Percentiles rank a stretch among this genome's conserved stretches.
Conservation (phyloP, 2,797 vertebrate species). For the Hylomyscus alleni region DNA sequence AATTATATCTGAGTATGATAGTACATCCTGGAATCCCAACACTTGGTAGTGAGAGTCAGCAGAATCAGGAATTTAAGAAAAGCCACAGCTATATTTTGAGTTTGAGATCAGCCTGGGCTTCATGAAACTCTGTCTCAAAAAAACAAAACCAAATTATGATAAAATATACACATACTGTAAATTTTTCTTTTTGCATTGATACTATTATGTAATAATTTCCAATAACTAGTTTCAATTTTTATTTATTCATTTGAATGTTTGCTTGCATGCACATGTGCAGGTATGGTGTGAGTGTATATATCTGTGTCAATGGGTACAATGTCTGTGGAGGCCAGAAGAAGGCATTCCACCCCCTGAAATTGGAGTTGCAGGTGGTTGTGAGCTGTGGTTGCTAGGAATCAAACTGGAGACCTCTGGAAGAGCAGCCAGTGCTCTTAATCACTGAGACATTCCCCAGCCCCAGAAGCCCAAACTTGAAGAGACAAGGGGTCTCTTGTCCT, state of each 20-base stretch:
- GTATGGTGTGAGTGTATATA: not conserved
- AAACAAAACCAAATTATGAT: not conserved
- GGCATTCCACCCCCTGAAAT: not conserved
- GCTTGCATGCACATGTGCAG: not conserved
- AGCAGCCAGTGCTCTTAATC: not conserved
- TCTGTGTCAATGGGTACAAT: not conserved
- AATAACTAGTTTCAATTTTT: not conserved
- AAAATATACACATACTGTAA: not conserved
- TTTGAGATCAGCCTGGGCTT: not conserved
- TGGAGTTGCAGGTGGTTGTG: not conserved
- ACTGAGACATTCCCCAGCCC: too few relatives aligned
- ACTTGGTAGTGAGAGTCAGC: not conserved
- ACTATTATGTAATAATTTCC: not conserved
- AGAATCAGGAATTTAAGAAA: not conserved
- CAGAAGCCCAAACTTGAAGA: not conserved
- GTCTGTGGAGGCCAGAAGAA: not conserved
- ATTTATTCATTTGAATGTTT: not conserved
- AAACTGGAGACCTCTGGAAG: not conserved
- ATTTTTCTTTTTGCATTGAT: not conserved
- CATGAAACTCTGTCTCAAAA: not conserved
- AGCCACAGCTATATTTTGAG: not conserved
- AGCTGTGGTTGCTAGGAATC: not conserved
- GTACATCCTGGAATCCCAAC: not conserved
- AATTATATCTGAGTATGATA: not conserved
- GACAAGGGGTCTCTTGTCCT: not conserved